Evolutionary conservation across 2,797 vertebrate species (phyloP).

Genomic region (Enteromius treurensis): DNA sequence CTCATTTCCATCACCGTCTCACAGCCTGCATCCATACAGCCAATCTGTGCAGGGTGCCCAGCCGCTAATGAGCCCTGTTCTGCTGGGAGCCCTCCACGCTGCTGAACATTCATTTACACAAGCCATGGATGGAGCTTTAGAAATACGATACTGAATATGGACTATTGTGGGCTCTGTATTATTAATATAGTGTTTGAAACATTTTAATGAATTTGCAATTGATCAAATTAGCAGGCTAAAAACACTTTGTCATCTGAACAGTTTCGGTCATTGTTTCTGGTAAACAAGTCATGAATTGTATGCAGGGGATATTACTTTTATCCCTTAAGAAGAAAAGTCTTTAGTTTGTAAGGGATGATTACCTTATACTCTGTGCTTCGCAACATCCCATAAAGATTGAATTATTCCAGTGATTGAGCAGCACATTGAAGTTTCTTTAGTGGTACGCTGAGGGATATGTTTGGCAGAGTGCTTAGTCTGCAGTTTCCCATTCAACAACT

Average conservation of each 20-base stretch:
- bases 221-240: background rate
- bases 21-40: background rate
- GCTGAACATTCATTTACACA: conserved; percentile 18
- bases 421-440: background rate
- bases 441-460: too few relatives aligned
- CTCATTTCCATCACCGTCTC: background rate
- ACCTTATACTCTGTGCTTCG: conserved; percentile 1
- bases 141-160: background rate
- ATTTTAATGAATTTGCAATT: background rate
- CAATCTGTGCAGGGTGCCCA: conserved; percentile 20
- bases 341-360: background rate
- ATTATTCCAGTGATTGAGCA: conserved; percentile 2
- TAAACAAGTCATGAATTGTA: background rate
- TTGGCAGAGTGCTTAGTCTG: background rate
- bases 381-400: background rate
- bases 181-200: background rate
- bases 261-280: background rate
- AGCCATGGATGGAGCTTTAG: conserved; percentile 2
- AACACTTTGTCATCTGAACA: background rate
- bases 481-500: background rate
- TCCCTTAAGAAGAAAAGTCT: background rate
- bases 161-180: background rate
- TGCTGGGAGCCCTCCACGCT: conserved; percentile 3
- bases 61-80: conserved; percentile 19
- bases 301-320: background rate